Evolutionary conservation across 2,797 vertebrate genomes (phyloP).

Genomic region (Rhabdomys pumilio): DNA sequence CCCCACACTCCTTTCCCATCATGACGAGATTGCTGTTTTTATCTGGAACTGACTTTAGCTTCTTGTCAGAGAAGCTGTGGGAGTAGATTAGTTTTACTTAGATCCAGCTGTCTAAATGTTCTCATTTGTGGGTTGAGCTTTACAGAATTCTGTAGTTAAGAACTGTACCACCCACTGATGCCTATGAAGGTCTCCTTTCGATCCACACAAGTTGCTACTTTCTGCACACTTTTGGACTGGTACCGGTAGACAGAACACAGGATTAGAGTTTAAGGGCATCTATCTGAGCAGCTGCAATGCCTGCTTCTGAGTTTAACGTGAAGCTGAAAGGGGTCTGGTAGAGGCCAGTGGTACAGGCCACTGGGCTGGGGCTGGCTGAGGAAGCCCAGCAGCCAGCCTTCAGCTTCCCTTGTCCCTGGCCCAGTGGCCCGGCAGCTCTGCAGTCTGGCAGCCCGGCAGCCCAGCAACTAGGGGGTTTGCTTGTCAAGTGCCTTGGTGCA

Average conservation of each 20-base stretch:
- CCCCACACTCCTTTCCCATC: background rate
- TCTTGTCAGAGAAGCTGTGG: background rate
- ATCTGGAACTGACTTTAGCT: background rate
- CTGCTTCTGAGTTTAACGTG: background rate
- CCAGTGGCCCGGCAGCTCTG: background rate
- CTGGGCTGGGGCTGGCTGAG: background rate
- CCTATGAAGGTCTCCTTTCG: background rate
- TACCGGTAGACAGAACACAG: background rate
- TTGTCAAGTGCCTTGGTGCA: background rate
- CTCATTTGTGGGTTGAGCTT: background rate
- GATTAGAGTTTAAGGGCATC: background rate
- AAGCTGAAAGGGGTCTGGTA: background rate
- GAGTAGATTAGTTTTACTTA: background rate
- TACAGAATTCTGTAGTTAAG: background rate
- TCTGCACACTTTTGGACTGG: background rate
- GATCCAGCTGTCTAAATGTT: background rate
- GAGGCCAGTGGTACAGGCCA: background rate
- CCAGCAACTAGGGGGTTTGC: background rate
- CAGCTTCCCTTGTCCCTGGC: background rate
- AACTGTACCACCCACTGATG: background rate
- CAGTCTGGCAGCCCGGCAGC: background rate
- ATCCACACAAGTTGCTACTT: accelerated
- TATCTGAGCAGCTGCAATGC: background rate
- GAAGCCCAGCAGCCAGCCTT: background rate
- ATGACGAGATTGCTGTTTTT: background rate